phyloP scores from a whole-genome alignment of 2,113 vertebrate species.

The Brienomyrus longianalis region DNA sequence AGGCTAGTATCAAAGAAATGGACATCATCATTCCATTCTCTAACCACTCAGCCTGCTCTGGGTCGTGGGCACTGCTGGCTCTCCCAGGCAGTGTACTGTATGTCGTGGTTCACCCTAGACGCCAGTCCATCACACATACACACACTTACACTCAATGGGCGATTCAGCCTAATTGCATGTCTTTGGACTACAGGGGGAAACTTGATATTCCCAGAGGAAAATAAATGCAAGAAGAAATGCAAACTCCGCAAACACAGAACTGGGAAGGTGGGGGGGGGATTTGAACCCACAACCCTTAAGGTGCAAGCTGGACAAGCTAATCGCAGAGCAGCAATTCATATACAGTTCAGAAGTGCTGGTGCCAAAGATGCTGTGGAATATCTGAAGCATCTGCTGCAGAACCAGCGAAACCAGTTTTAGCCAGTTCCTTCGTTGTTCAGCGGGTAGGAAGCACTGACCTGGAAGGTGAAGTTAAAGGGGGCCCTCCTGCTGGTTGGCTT shows the following conservation, averaged over 20 bases:
- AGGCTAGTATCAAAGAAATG: neutral
- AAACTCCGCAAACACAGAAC: neutral
- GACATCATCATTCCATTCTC: neutral
- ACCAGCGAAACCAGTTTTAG: neutral
- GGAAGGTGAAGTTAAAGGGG: slow-evolving; percentile 66
- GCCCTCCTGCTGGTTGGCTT: slow-evolving; percentile 52
- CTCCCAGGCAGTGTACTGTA: neutral
- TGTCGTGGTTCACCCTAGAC: neutral
- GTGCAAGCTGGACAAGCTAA: neutral
- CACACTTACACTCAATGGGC: neutral
- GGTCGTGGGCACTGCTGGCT: neutral
- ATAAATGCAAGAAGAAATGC: neutral
- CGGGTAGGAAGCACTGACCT: slow-evolving; percentile 29
- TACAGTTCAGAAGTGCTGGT: neutral
- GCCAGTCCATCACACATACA: neutral
- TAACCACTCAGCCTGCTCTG: neutral
- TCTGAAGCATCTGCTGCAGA: neutral
- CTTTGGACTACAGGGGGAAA: neutral
- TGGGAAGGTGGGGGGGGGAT: no score
- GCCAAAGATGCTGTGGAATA: neutral
- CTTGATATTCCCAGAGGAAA: neutral
- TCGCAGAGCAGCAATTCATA: neutral
- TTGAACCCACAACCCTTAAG: neutral
- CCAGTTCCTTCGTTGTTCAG: neutral
- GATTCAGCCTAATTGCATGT: neutral